A percentile compares a stretch with the other conserved stretches of the same genome.
These are phyloP conservation scores for Caradrina clavipalpis DNA, from an alignment of 2,888 invertebrate genomes.

Conservation along the genomic window DNA sequence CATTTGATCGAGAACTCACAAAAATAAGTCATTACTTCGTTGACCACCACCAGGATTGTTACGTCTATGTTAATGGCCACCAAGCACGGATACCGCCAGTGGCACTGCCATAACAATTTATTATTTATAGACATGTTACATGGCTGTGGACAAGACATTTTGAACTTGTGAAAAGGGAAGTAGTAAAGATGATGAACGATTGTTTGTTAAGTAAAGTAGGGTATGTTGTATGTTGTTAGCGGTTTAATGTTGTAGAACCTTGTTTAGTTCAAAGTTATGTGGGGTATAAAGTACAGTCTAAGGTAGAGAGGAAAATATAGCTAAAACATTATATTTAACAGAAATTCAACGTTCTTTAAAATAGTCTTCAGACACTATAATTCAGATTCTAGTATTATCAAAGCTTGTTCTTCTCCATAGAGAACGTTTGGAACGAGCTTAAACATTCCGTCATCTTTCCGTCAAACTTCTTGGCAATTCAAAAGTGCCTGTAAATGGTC, in stretches of 20 bases:
- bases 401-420: too few species aligned
- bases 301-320: neutral
- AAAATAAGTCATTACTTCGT: slow-evolving; percentile 70
- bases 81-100: slow-evolving; percentile 55
- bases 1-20: slow-evolving; percentile 61
- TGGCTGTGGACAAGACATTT: slow-evolving; percentile 49
- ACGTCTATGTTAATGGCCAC: slow-evolving; percentile 57
- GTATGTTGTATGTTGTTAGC: slow-evolving; percentile 9
- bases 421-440: too few species aligned
- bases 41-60: slow-evolving; percentile 53
- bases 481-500: too few species aligned
- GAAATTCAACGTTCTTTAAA: too few species aligned
- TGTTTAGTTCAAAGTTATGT: slow-evolving; percentile 11
- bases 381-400: too few species aligned
- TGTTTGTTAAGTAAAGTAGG: slow-evolving; percentile 25
- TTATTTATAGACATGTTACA: slow-evolving; percentile 62
- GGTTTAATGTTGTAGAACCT: slow-evolving; percentile 25
- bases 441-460: too few species aligned
- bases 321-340: neutral
- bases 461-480: too few species aligned
- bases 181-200: slow-evolving; percentile 36
- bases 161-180: slow-evolving; percentile 49
- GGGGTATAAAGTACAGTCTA: neutral
- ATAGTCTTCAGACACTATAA: too few species aligned
- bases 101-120: slow-evolving; percentile 53